These are phyloP conservation scores for Sebastes minor DNA, from an alignment of 2,797 vertebrate genomes.

Conservation along the genomic window DNA sequence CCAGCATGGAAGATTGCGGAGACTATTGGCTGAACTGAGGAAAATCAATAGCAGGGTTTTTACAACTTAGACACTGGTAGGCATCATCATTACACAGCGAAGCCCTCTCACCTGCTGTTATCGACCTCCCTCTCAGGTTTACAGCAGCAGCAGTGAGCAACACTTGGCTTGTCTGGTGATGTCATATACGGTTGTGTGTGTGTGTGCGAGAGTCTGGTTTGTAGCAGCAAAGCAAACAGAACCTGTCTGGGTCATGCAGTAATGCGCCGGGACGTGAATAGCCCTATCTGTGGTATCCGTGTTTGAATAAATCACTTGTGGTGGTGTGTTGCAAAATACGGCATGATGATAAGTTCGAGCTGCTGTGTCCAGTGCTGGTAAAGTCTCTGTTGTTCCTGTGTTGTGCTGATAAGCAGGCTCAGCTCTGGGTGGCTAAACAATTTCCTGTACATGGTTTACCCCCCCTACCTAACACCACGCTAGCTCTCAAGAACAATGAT, in stretches of 20 bases:
- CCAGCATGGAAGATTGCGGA: conserved; percentile 57
- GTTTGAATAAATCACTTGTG: conserved; percentile 76
- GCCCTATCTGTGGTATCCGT: conserved; percentile 70
- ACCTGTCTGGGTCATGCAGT: conserved; percentile 74
- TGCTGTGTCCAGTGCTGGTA: conserved; percentile 57
- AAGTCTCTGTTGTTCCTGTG: conserved; percentile 71
- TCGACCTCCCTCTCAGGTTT: conserved; percentile 71
- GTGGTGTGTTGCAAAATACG: conserved; percentile 70
- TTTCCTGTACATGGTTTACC: conserved; percentile 66
- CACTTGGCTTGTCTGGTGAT: conserved; percentile 69
- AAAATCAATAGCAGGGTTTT: conserved; percentile 81
- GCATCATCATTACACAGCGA: conserved; percentile 77
- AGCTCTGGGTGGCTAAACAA: conserved; percentile 64
- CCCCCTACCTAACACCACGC: conserved; percentile 30
- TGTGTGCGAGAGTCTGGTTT: conserved; percentile 58
- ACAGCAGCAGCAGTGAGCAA: conserved; percentile 59
- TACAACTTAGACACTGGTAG: conserved; percentile 80
- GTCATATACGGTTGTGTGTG: conserved; percentile 61
- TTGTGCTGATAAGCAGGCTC: conserved; percentile 72
- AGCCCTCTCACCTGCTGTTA: conserved; percentile 80
- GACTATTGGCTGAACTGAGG: conserved; percentile 71
- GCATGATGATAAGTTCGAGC: conserved; percentile 74
- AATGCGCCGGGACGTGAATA: conserved; percentile 65
- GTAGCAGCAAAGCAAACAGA: conserved; percentile 73
- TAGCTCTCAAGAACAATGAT: conserved; percentile 65